Evolutionary conservation across 1,140 invertebrate genomes (phyloP), one percentile per base, ranked within the genome.

Genomic region (Heliconius nattereri): DNA sequence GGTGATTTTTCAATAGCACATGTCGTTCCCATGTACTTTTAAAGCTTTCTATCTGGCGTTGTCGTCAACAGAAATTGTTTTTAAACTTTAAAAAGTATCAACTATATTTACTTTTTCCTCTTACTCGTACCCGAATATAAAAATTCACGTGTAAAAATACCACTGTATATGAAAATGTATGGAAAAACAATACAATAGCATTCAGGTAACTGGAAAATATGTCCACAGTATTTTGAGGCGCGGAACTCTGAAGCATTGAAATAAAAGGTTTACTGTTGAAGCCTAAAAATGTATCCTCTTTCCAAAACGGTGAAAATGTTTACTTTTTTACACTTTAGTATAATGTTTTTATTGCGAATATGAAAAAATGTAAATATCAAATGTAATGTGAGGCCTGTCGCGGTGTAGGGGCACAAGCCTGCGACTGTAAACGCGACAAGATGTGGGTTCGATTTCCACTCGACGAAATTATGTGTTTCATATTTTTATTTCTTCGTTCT

Each of bases 201-300:
- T 13, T 11, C 26, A 66, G 23, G 26, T 66, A 66, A 66, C 60
- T 66, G 60, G 60, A 29, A 66, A 66, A 66, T 66, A 29, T 66
- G 60, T 66, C 60, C 60, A 66, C 60, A 66, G 9, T 66, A 66
- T 66, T 66, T 66, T 26, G 26, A 66, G 11, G 26, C 60, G 29
- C 60, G n/a, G 29, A 66, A 66, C 26, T 57, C 54, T 66, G 26
- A 66, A 66, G 60, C 60, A 66, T 66, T 66, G 23, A 66, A 66
- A 66, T 66, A 29, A 66, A 66, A 66, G 60, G 60, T 66, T 66
- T 66, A 66, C 60, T 66, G 60, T 66, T 66, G 60, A 66, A 29
- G 60, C 60, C 26, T 29, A 66, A 66, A 60, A 66, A 66, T 29
- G 26, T 66, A 66, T 66, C 26, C 60, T 66, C 11, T 66, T 66